phyloP scores from a whole-genome alignment of 2,888 invertebrate species.

The Germaria angustata region DNA sequence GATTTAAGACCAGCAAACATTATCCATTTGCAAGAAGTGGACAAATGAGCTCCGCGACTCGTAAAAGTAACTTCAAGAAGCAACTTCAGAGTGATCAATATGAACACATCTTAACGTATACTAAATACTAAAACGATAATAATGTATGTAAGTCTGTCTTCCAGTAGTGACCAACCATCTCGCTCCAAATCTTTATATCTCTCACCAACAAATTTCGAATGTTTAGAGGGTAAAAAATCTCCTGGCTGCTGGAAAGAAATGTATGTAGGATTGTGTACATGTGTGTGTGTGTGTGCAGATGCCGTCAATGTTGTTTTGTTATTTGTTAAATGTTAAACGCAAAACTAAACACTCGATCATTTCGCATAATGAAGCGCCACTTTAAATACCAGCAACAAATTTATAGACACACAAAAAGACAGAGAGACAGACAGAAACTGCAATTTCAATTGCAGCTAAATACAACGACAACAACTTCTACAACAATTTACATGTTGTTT shows the following conservation, averaged over 20 bases:
- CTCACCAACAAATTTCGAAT: background rate
- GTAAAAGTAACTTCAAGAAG: too few species aligned
- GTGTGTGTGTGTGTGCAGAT: background rate
- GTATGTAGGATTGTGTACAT: background rate
- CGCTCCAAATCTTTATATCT: too few species aligned
- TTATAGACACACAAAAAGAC: conserved; percentile 25
- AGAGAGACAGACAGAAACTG: conserved; percentile 38
- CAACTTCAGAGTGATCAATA: too few species aligned
- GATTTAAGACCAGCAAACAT: background rate
- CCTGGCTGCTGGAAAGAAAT: background rate
- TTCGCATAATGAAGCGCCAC: conserved; percentile 71
- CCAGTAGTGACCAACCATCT: too few species aligned
- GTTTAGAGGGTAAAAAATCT: background rate
- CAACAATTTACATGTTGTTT: conserved; percentile 40
- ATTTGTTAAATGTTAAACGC: conserved; percentile 65
- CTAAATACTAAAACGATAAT: too few species aligned
- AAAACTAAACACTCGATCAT: conserved; percentile 69
- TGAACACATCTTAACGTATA: too few species aligned
- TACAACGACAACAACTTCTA: conserved; percentile 51
- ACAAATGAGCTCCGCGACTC: too few species aligned
- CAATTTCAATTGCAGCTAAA: conserved; percentile 45
- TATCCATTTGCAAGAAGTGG: background rate
- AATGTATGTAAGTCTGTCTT: too few species aligned
- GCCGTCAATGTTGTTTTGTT: conserved; percentile 47
- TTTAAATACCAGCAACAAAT: conserved; percentile 69